Evolutionary conservation across 2,888 invertebrate genomes (phyloP), one percentile per base, ranked within the genome.

Genomic region (Atethmia centrago): DNA sequence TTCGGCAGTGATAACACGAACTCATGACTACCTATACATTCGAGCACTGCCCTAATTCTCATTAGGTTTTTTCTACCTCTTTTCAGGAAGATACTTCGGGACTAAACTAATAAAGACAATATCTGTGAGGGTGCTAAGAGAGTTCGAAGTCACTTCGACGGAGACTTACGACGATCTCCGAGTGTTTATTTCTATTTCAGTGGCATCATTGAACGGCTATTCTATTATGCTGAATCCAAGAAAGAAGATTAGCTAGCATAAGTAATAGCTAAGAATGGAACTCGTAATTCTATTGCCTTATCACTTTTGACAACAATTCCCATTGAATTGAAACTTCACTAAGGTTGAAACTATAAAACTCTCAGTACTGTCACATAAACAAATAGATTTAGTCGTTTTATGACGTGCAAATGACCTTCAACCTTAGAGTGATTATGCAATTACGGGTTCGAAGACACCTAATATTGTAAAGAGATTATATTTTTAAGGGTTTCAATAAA

Each of bases 71-170:
- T 16, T 31, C n/a, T n/a, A 12, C 31, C 19, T 76, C 2, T 45
- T 92, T 92, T 19, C 90, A 95, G 95, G 95, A 12, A 89, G 95
- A 74, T 89, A 89, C 79, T 95, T 93, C 75, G 95, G 91, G 2
- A 91, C 89, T 0, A 94, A 93, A 68, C 78, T 95, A 21, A 85
- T 95, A 51, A 95, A 95, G 79, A 95, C 92, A 16, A 86, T 95
- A 36, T 92, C 91, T 75, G 89, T 92, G 16, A 82, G 91, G 64
- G 79, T 94, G 21, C 74, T 95, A 31, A 85, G 86, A 31, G 90
- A 94, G 76, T 95, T 91, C 75, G 86, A 90, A 75, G 68, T 94
- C 28, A 85, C 90, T 0, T 91, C 95, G 0, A 63, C 77, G 5
- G 85, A 91, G 10, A 88, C 85, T 0, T 95, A 94, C 75, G 85